Evolutionary conservation across 2,113 vertebrate species (phyloP).

Genomic region (Mastomys coucha): DNA sequence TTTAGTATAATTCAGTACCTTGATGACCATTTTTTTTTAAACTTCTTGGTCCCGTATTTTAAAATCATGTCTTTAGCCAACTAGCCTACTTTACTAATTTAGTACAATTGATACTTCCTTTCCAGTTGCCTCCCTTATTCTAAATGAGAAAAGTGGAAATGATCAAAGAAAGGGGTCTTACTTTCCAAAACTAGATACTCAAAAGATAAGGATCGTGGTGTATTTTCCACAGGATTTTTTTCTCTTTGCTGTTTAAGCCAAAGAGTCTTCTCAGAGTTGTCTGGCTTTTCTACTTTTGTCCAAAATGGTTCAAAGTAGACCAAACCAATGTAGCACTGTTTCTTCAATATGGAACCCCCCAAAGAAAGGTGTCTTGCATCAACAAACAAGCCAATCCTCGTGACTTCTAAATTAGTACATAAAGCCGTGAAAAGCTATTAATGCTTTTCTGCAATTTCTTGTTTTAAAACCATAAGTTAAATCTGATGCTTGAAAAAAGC

Average conservation of each 20-base stretch:
- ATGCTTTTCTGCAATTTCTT: constrained; percentile 59
- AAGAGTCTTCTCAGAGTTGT: too few species aligned
- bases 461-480: constrained; percentile 54
- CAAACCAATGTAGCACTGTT: constrained; percentile 71
- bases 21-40: constrained; percentile 50
- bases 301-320: constrained; percentile 68
- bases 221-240: too few species aligned
- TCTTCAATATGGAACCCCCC: constrained; percentile 56
- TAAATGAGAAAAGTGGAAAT: constrained; percentile 43
- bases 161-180: constrained; percentile 29
- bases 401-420: constrained; percentile 76
- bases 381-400: constrained; percentile 65
- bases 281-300: constrained; percentile 33
- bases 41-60: constrained; percentile 54
- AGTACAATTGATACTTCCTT: constrained; percentile 64
- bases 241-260: too few species aligned
- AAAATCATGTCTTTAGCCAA: constrained; percentile 74
- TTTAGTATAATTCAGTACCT: constrained; percentile 57
- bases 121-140: constrained; percentile 45
- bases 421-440: constrained; percentile 54
- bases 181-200: too few species aligned
- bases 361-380: constrained; percentile 79
- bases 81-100: constrained; percentile 45
- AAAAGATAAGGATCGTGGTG: too few species aligned
- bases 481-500: constrained; percentile 68